phyloP scores from a whole-genome alignment of 2,113 vertebrate species.

The Tympanuchus pallidicinctus region DNA sequence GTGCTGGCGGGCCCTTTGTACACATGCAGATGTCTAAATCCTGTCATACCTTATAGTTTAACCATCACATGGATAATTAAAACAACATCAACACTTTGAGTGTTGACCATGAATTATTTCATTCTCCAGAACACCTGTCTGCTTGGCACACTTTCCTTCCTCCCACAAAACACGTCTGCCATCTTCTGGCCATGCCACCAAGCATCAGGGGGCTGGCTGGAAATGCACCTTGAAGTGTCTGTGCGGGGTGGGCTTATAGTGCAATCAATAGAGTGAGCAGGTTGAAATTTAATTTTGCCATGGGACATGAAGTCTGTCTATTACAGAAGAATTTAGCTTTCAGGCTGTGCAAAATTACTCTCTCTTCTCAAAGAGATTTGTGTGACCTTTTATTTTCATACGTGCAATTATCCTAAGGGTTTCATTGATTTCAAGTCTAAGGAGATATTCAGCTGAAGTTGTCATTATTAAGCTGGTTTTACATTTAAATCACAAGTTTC shows the following conservation, averaged over 20 bases:
- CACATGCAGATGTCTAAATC: not conserved
- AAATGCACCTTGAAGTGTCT: not conserved
- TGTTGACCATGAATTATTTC: not conserved
- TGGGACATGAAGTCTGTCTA: not conserved
- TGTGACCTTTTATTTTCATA: not conserved
- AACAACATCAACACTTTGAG: not conserved
- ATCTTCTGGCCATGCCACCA: constrained; percentile 61
- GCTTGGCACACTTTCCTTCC: not conserved
- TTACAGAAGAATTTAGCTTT: not conserved
- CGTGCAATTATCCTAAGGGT: not conserved
- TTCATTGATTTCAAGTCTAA: not conserved
- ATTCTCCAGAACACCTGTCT: not conserved
- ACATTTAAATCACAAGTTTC: not conserved
- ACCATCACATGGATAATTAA: not conserved
- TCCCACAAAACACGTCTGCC: constrained; percentile 61
- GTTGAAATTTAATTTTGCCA: not conserved
- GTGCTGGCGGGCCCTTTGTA: not conserved
- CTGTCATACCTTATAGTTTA: not conserved
- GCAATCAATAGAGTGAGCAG: not conserved
- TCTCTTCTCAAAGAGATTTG: not conserved
- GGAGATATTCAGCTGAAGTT: not conserved
- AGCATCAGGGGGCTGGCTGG: not conserved
- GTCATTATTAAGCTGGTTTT: not conserved
- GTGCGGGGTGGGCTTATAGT: not conserved
- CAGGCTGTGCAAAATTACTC: not conserved